Evolutionary conservation across 2,888 invertebrate species (phyloP), one percentile per base, ranked within the genome.

Genomic region (Plebejus argus): DNA sequence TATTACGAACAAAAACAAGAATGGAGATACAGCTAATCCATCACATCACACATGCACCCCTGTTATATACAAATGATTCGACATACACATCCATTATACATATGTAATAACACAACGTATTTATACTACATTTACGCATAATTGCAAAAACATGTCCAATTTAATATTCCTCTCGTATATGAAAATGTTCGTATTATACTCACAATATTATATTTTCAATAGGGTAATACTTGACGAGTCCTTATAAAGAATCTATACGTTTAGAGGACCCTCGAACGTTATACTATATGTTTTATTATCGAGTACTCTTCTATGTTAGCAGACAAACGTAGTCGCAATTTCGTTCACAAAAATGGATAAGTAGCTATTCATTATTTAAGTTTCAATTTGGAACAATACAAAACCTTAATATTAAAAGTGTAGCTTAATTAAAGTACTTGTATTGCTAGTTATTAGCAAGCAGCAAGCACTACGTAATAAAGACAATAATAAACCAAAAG

Each of bases 131-230:
- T 28, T 66, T 33, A 33, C 28, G 71, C 39, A 39, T 71, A 71
- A 71, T 39, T 39, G 35, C 71, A 39, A 39, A 71, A 71, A 20
- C 71, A 71, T 71, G 71, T 39, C 71, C 39, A 71, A 71, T 71
- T 71, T 71, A 39, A 71, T 35, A 71, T 71, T 71, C 39, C 71
- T 71, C 8, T 71, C 20, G 35, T 71, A 39, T 71, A 39, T 39
- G 7, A 39, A 71, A 71, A 71, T 39, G 39, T 71, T 71, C 71
- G 10, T 33, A 66, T 66, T 6, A 66, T 66, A 66, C 61, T 61
- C 4, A 35, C 39, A 39, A 71, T 71, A 70, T 70, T 28, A 35
- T 35, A 35, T 61, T 66, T 71, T 71, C 71, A 71, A 71, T 71
- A 71, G 35, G 39, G 39, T 71, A 35, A 39, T 71, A 71, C 71